Base-by-base conservation (phyloP, 2,888 invertebrate species). In the Ectemnius lituratus region DNA sequence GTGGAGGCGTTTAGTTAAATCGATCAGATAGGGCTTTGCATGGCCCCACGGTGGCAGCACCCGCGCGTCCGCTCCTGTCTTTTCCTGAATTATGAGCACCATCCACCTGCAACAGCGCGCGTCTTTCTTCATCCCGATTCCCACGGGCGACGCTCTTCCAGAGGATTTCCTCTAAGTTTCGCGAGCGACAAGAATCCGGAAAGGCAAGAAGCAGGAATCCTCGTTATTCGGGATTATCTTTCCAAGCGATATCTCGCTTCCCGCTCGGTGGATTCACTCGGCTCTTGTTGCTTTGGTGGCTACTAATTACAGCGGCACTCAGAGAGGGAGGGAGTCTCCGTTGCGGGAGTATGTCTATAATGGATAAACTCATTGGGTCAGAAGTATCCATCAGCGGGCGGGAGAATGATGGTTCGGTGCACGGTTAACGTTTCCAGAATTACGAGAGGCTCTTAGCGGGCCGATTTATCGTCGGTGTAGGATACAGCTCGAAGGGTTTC, bases 1-100 rank as follows among this genome's bases (percentile, higher is more conserved):
- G 81, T 81, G 85, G 72, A 82, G 87, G 81, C 80, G 84, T 88
- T 88, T 86, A 86, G 85, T 85, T 86, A 83, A 87, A 88, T 84
- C 87, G 88, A 89, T 88, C 87, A 85, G 88, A 89, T 88, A 88
- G 80, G 71, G 56, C 63, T 79, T 76, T 79, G 77, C 78, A 80
- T 78, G 81, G 73, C 68, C 73, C 62, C 46, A 69, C 74, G 75
- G 78, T 84, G 83, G 82, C 76, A 74, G 77, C 80, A 14, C 79
- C 80, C 78, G 63, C 52, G 71, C 74, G 78, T 76, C 67, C 74
- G 61, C 72, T 73, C 74, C 80, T 82, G 76, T 77, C 77, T 79
- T 81, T 80, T 69, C 72, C 72, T 85, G 81, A 85, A 83, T 85
- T 83, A 84, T 84, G 81, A 85, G 74, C 80, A 73, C 67, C 74